A percentile compares a stretch with the other conserved stretches of the same genome.
phyloP scores from a whole-genome alignment of 1,140 invertebrate genomes.

The Eumaeus atala region DNA sequence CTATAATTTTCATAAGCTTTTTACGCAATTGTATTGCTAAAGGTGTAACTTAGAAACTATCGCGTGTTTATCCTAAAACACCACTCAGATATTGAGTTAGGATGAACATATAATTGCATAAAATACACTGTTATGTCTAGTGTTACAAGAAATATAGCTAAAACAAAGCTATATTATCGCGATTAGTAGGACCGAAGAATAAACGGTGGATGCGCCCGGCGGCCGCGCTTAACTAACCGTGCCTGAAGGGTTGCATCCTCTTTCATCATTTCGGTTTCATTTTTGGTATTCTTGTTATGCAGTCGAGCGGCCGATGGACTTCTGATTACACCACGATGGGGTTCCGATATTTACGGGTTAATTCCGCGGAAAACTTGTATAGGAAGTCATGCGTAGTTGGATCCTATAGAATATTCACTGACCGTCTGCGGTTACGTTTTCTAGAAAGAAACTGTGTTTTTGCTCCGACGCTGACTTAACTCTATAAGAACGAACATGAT shows the following conservation, averaged over 20 bases:
- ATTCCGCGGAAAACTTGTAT: neutral
- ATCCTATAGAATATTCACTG: too few relatives aligned
- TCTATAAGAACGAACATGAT: too few relatives aligned
- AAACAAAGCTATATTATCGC: conserved; percentile 5
- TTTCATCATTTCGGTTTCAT: conserved; percentile 51
- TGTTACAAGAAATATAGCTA: neutral
- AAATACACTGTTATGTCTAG: too few relatives aligned
- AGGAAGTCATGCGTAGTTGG: too few relatives aligned
- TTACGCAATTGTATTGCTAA: too few relatives aligned
- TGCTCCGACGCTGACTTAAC: too few relatives aligned
- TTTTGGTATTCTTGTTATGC: conserved; percentile 52
- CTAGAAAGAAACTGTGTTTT: too few relatives aligned
- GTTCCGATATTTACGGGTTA: conserved; percentile 10
- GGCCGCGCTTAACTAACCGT: conserved; percentile 54
- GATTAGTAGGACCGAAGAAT: neutral
- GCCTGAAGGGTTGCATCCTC: conserved; percentile 48
- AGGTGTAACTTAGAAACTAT: neutral
- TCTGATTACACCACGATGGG: conserved; percentile 27
- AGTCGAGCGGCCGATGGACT: conserved; percentile 33
- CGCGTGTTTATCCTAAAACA: neutral
- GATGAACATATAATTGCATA: too few relatives aligned
- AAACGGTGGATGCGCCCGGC: conserved; percentile 3
- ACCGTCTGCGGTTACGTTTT: too few relatives aligned
- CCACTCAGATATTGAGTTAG: neutral
- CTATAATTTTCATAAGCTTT: too few relatives aligned